phyloP scores from a whole-genome alignment of 2,113 vertebrate genomes.

The Aviceda subcristata region DNA sequence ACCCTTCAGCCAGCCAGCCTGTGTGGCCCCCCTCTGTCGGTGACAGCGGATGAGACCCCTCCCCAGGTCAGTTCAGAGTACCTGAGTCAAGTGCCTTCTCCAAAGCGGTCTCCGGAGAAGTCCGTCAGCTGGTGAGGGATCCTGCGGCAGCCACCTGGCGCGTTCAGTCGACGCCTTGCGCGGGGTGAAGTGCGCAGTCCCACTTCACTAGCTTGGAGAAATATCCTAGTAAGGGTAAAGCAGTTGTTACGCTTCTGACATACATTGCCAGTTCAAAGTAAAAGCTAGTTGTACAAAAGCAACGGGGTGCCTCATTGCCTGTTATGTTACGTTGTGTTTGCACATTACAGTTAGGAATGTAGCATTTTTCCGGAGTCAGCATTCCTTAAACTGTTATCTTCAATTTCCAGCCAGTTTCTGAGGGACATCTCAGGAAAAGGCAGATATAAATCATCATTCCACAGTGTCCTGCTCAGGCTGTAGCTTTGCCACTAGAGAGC shows the following conservation, averaged over 20 bases:
- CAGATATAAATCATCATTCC: not conserved
- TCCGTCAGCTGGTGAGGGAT: accelerated
- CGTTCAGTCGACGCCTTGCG: not conserved
- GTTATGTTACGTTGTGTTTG: accelerated
- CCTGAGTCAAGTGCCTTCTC: not conserved
- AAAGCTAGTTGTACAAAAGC: not conserved
- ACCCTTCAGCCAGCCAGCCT: not conserved
- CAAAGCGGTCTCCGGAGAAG: not conserved
- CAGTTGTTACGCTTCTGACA: not conserved
- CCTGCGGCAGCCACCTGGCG: not conserved
- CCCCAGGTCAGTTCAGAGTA: not conserved
- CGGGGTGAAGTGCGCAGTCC: accelerated
- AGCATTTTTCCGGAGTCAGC: not conserved
- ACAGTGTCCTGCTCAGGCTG: not conserved
- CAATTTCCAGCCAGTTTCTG: not conserved
- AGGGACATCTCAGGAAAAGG: not conserved
- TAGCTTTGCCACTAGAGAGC: not conserved
- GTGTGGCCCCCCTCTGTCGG: not conserved
- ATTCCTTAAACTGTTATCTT: not conserved
- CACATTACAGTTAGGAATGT: not conserved
- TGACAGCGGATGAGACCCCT: not conserved
- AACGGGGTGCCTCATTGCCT: not conserved
- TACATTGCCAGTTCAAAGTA: not conserved
- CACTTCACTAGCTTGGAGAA: not conserved
- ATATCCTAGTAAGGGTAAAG: not conserved